Base-by-base conservation (phyloP, 2,797 vertebrate genomes). In the Prunella strophiata region DNA sequence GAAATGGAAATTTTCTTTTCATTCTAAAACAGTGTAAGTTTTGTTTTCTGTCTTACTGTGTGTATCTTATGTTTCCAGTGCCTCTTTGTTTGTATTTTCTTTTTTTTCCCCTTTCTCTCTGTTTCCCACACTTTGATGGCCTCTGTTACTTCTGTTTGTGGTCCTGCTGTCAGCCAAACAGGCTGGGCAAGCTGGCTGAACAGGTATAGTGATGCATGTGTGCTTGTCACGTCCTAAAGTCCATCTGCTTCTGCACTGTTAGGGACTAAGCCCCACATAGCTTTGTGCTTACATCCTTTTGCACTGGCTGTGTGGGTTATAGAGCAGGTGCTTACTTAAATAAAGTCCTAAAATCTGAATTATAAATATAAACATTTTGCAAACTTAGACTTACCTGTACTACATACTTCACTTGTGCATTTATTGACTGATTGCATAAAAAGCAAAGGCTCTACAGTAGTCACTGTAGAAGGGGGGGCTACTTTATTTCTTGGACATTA, bases 161-260 rank as follows among this genome's bases (percentile, higher is more conserved):
- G 91, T 97, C 96, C 94, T 91, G 91, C 98, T 98, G 98, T 99
- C 99, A 99, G 99, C 99, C 99, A 98, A 99, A 99, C 99, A 99
- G 99, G 98, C 98, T 99, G 98, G 99, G 99, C 98, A 99, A 99
- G 98, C 98, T 99, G 98, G 98, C 98, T 98, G 99, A 99, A 97
- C 99, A 99, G 99, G 99, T 99, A 99, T 89, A 98, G 98, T 98
- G 97, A 94, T 96, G 96, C 96, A 97, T 96, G 97, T 97, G 85
- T 97, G 88, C 93, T 96, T 77, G 78, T 93, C 25, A 40, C 43
- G 29, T 96, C 92, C 76, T 88, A 11, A 76, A 85, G 45, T 95
- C 91, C 38, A 8, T 86, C 67, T 80, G 62, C 26, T 63, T 80
- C 78, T 59, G 52, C 76, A 43, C 25, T 71, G 13, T 22, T 59